phyloP scores from a whole-genome alignment of 2,113 vertebrate genomes.

The Suricata suricatta region DNA sequence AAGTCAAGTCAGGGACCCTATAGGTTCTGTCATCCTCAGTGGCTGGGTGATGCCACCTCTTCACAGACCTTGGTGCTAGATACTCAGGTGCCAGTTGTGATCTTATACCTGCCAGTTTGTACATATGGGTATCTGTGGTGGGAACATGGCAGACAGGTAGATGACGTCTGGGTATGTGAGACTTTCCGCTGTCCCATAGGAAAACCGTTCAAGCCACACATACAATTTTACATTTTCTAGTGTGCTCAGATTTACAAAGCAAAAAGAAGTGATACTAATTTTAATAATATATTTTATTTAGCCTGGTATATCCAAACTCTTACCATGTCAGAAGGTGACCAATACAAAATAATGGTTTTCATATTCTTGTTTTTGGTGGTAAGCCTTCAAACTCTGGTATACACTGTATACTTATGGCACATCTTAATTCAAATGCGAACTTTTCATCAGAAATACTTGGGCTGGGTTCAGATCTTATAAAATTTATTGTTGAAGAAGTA shows the following conservation, averaged over 20 bases:
- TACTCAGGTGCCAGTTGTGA: slow-evolving; percentile 10
- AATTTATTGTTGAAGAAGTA: background rate
- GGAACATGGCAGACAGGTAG: background rate
- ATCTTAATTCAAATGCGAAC: slow-evolving; percentile 14
- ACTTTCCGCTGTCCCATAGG: background rate
- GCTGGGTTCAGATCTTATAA: background rate
- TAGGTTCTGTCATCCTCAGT: slow-evolving; percentile 23
- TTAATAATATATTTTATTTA: slow-evolving; percentile 35
- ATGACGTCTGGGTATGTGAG: background rate
- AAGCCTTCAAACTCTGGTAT: background rate
- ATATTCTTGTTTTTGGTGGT: background rate
- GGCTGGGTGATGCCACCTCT: background rate
- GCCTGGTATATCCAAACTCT: background rate
- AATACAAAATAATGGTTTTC: slow-evolving; percentile 9
- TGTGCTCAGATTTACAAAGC: background rate
- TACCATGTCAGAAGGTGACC: background rate
- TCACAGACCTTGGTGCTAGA: background rate
- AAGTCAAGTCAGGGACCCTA: background rate
- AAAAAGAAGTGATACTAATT: slow-evolving; percentile 17
- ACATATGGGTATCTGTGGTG: background rate
- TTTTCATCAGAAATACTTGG: slow-evolving; percentile 22
- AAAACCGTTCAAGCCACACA: background rate
- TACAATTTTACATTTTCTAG: background rate
- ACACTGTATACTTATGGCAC: background rate
- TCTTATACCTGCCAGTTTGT: background rate